A percentile compares a stretch with the other conserved stretches of the same genome.
Conservation (phyloP, 2,888 invertebrate species). For the Copidosoma aretas region DNA sequence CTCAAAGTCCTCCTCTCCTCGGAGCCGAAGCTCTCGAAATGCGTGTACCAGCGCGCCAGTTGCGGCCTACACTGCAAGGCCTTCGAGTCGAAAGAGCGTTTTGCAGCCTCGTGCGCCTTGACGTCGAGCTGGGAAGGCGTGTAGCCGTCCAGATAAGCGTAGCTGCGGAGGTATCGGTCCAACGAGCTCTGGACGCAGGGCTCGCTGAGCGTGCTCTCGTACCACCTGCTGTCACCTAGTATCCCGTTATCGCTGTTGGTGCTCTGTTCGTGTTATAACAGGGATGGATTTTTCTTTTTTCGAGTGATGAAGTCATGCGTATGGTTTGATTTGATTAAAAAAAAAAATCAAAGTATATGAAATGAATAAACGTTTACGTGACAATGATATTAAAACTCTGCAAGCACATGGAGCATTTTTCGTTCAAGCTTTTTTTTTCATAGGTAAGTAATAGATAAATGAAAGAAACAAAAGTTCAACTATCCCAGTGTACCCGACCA, state of each 20-base stretch:
- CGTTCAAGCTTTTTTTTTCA: too few species aligned
- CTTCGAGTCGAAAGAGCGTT: not conserved
- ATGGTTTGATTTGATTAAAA: too few species aligned
- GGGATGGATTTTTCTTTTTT: not conserved
- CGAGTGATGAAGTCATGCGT: not conserved
- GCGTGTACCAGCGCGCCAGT: conserved; percentile 61
- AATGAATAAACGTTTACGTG: too few species aligned
- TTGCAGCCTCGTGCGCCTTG: conserved; percentile 53
- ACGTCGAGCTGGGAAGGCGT: conserved; percentile 61
- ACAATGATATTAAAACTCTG: too few species aligned
- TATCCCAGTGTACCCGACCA: too few species aligned
- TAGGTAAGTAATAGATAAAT: too few species aligned
- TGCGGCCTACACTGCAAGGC: conserved; percentile 52
- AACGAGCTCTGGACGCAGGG: conserved; percentile 56
- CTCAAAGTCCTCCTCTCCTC: conserved; percentile 52
- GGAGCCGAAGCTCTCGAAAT: conserved; percentile 56
- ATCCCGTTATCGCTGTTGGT: not conserved
- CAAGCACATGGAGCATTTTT: too few species aligned
- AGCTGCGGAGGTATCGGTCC: conserved; percentile 60
- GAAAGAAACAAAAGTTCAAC: too few species aligned
- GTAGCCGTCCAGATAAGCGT: conserved; percentile 62
- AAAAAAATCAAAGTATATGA: too few species aligned
- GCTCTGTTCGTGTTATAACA: not conserved
- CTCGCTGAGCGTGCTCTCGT: conserved; percentile 51
- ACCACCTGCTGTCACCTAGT: conserved; percentile 51